Percentiles rank a stretch among this genome's conserved stretches.
Evolutionary conservation across 1,140 invertebrate genomes (phyloP).

Genomic region (Octopus bimaculoides): DNA sequence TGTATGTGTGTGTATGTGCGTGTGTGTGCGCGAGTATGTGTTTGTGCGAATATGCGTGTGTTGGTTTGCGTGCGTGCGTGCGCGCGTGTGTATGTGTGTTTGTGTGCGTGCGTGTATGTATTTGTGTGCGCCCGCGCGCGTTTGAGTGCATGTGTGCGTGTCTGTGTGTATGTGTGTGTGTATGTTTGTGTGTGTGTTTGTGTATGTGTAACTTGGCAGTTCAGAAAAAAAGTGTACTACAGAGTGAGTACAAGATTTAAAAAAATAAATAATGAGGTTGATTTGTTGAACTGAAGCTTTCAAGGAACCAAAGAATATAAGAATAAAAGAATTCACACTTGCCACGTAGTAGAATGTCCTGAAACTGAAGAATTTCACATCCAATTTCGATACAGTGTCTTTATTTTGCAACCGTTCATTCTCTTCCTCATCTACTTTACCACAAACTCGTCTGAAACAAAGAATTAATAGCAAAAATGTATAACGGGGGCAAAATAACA

Average conservation of each 20-base stretch:
- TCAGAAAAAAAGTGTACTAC: too few species aligned
- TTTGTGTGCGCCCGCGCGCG: not conserved
- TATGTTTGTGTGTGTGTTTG: not conserved
- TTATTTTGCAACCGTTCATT: slow-evolving; percentile 31
- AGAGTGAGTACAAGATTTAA: too few species aligned
- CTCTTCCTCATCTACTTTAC: slow-evolving; percentile 31
- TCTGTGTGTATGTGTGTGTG: not conserved
- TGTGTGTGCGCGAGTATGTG: not conserved
- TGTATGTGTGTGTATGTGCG: too few species aligned
- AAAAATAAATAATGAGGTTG: too few species aligned
- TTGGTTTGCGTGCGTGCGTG: not conserved
- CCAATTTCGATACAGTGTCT: slow-evolving; percentile 49
- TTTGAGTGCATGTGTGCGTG: not conserved
- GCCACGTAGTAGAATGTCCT: slow-evolving; percentile 56
- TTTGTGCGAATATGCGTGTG: not conserved
- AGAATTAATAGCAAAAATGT: not conserved
- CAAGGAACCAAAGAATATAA: not conserved
- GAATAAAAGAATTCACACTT: slow-evolving; percentile 20
- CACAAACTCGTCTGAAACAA: slow-evolving; percentile 33
- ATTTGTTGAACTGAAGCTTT: too few species aligned
- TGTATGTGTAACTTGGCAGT: too few species aligned
- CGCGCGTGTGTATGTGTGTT: not conserved
- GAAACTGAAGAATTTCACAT: slow-evolving; percentile 55
- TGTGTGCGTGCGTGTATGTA: not conserved
- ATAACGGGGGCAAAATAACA: too few species aligned